Conservation (phyloP, 2,113 vertebrate species). For the Romanogobio albipinnatus region DNA sequence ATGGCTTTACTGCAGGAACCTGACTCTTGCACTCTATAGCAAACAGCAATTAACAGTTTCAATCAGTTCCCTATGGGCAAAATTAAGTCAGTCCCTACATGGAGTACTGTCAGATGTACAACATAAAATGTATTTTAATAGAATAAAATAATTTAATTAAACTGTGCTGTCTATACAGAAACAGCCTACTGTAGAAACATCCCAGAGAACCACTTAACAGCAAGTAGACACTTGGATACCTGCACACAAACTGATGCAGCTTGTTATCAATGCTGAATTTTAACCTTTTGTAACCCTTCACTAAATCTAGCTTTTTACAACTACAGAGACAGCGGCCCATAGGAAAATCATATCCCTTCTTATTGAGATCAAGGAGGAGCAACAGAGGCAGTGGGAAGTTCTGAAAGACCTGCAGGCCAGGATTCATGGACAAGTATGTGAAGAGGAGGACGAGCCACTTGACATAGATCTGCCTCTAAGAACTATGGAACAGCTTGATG, state of each 20-base stretch:
- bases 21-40: too few species aligned
- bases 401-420: constrained; percentile 66
- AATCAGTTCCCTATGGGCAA: too few species aligned
- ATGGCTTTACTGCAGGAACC: too few species aligned
- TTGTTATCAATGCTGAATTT: background rate
- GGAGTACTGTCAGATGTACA: too few species aligned
- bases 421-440: constrained; percentile 59
- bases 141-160: too few species aligned
- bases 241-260: background rate
- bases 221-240: too few species aligned
- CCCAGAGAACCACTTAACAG: too few species aligned
- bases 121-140: too few species aligned
- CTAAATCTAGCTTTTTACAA: background rate
- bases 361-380: constrained; percentile 69
- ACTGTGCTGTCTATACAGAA: too few species aligned
- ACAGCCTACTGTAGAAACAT: too few species aligned
- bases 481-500: constrained; percentile 68
- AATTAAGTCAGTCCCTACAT: too few species aligned
- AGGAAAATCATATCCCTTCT: constrained; percentile 63
- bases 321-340: constrained; percentile 61
- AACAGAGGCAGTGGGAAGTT: constrained; percentile 67
- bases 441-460: constrained; percentile 62
- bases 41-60: too few species aligned
- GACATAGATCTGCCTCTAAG: constrained; percentile 66
- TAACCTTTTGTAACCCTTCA: background rate